Base-by-base conservation (phyloP, 1,140 invertebrate genomes). In the Aporrectodea caliginosa region DNA sequence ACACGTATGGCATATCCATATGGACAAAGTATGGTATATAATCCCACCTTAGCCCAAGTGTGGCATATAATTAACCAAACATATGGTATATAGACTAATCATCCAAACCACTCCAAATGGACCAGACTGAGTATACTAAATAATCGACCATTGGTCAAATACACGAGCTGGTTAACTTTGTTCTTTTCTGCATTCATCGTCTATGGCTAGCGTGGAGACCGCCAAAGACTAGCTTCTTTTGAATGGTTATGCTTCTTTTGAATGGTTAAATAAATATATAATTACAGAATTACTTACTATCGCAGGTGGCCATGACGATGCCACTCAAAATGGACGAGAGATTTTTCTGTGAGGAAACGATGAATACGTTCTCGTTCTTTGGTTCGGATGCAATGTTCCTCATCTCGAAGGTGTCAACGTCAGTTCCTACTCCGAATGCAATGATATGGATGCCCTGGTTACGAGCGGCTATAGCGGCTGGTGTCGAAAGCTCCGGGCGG, bases 391-490 rank as follows among this genome's bases (percentile, higher is more conserved):
- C 72, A 22, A 79, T 74, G 71, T 71, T 71, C 2, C 58, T 27
- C 32, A 79, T 70, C 35, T 79, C 78, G 12, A 30, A 0, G 12
- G 29, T 1, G 16, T 74, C 73, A 34, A 79, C 69, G 27, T 29
- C 30, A 16, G 83, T 73, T 0, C 85, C 86, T 6, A 87, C 84
- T 0, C 86, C 86, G 29, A 79, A 2, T 1, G 35, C 78, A n/a
- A 75, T 27, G 31, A 86, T 80, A 12, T 83, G 76, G 68, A 87
- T 83, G 2, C 85, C 86, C 0, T 80, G 78, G 1, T 83, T 78
- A 33, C 78, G 81, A 0, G 83, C 80, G 1, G 71, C 73, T 31
- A 73, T 69, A 0, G 86, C 86, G 29, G 82, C 81, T 29, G 68
- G 72, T 30, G 79, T 43, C 0, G 86, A 86, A 14, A 69, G 74